phyloP scores from a whole-genome alignment of 1,140 invertebrate genomes.

The Platyscapa corneri region DNA sequence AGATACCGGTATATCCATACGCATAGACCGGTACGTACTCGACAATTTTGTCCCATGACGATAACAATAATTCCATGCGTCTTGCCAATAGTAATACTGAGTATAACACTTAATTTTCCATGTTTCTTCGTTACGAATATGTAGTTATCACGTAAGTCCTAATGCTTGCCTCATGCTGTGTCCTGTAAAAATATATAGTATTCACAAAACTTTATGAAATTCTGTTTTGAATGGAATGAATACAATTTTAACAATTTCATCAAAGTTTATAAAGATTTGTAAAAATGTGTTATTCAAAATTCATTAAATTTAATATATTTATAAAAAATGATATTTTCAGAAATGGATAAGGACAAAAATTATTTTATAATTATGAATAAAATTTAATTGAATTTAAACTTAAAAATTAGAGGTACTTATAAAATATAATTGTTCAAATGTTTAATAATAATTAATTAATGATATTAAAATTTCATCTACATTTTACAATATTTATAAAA shows the following conservation, averaged over 20 bases:
- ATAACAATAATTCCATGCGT: constrained; percentile 51
- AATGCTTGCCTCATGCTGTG: too few relatives aligned
- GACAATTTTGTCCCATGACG: constrained; percentile 48
- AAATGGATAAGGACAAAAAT: neutral
- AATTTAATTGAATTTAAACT: too few relatives aligned
- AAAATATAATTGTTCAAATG: neutral
- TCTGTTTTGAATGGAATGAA: neutral
- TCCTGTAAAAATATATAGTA: too few relatives aligned
- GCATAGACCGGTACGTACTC: neutral
- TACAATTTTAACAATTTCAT: neutral
- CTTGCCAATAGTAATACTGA: constrained; percentile 47
- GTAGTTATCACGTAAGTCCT: constrained; percentile 44
- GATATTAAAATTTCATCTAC: too few relatives aligned
- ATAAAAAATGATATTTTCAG: neutral
- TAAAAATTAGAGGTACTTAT: neutral
- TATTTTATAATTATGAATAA: neutral
- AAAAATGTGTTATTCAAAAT: neutral
- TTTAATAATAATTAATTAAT: neutral
- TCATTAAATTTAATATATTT: neutral
- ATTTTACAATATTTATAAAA: too few relatives aligned
- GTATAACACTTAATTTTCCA: too few relatives aligned
- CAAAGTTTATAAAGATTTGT: neutral
- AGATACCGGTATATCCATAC: neutral
- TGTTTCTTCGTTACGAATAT: too few relatives aligned
- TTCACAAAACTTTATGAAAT: neutral